Base-by-base conservation (phyloP, 2,888 invertebrate genomes). In the Standfussiana lucernea region DNA sequence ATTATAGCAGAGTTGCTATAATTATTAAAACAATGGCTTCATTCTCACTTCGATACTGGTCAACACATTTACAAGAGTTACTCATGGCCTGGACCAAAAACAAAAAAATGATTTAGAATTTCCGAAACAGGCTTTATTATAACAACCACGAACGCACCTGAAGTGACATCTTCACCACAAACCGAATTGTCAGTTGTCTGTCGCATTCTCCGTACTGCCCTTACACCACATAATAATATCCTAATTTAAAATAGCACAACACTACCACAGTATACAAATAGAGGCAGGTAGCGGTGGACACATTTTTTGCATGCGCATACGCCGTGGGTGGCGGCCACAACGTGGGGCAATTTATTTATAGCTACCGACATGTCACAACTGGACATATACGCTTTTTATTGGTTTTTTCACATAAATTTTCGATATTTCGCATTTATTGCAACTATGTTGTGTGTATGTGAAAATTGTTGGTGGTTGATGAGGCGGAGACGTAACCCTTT, bases 261-360 rank as follows among this genome's bases (percentile, higher is more conserved):
- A 68, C 68, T 69, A 83, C 86, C 86, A 83, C 74, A 74, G 71
- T 88, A 66, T 86, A 80, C 89, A 85, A 87, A 87, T 88, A 87
- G 80, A 77, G 80, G 86, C 87, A 87, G 86, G 86, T 90, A 86
- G 77, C 76, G 76, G 89, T 86, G 84, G 86, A 84, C 87, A 84
- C 78, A 87, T 91, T 92, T 92, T 92, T 92, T 92, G 93, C 92
- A 91, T 90, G 89, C 91, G 91, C 86, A 13, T 50, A 82, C 93
- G 88, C 92, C 80, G 91, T 92, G 92, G 93, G 93, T 92, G 92
- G 91, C 87, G 83, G 78, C 87, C 89, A 89, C 89, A 91, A 88
- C 84, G 86, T 87, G 83, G 88, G 90, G 90, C 90, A 89, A 92
- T 91, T 89, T 91, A 91, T 92, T 91, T 91, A 92, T 92, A 85